Conservation (phyloP, 2,888 invertebrate species). For the Luperina testacea region DNA sequence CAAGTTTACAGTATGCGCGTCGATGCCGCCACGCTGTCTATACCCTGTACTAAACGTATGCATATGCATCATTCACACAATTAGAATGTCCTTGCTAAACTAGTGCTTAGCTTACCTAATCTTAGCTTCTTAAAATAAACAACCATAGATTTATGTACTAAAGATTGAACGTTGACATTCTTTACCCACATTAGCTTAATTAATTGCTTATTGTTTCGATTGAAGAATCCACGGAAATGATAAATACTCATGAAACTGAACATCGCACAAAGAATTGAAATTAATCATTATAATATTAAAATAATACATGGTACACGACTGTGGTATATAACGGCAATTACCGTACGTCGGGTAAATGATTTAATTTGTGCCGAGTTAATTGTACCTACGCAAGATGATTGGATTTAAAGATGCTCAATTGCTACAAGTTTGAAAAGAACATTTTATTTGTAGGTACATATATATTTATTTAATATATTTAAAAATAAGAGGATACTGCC, state of each 20-base stretch:
- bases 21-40: neutral
- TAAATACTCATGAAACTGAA: slow-evolving; percentile 66
- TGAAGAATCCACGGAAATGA: slow-evolving; percentile 70
- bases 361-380: slow-evolving; percentile 43
- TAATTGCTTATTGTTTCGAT: slow-evolving; percentile 75
- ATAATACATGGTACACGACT: slow-evolving; percentile 45
- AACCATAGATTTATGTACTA: slow-evolving; percentile 46
- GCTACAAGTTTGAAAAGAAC: neutral
- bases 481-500: too few species aligned
- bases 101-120: slow-evolving; percentile 25
- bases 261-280: slow-evolving; percentile 52
- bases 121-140: slow-evolving; percentile 28
- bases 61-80: slow-evolving; percentile 3
- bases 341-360: slow-evolving; percentile 44
- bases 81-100: slow-evolving; percentile 14
- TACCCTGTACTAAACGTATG: neutral
- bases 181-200: slow-evolving; percentile 69
- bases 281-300: slow-evolving; percentile 58
- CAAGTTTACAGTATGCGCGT: neutral
- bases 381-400: slow-evolving; percentile 18
- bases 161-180: slow-evolving; percentile 69
- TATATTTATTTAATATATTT: too few species aligned
- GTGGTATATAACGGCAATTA: slow-evolving; percentile 61
- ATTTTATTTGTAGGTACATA: neutral
- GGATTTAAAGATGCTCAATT: slow-evolving; percentile 15